Evolutionary conservation across 2,113 vertebrate genomes (phyloP).

Genomic region (Trichomycterus rosablanca): DNA sequence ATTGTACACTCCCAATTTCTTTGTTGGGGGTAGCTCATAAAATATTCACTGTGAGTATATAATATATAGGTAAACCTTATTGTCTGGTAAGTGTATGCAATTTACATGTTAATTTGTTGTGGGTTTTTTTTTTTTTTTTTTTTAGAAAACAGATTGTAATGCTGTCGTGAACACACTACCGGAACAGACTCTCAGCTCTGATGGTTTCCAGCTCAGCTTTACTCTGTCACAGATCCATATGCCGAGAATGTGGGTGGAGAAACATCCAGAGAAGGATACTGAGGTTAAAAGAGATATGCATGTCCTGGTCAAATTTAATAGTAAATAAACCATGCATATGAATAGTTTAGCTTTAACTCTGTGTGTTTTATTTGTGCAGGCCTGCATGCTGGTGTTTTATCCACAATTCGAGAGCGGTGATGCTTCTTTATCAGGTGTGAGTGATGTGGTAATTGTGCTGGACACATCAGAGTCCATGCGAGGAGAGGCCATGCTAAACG

Average conservation of each 20-base stretch:
- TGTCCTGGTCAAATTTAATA: not conserved
- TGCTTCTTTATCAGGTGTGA: slow-evolving; percentile 16
- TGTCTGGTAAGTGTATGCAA: too few relatives aligned
- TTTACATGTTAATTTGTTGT: too few relatives aligned
- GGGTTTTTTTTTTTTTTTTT: slow-evolving; percentile 15
- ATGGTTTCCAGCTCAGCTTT: slow-evolving; percentile 72
- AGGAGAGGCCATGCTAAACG: slow-evolving; percentile 59
- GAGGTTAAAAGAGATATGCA: slow-evolving; percentile 59
- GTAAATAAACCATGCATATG: not conserved
- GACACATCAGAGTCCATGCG: slow-evolving; percentile 80
- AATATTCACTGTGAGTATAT: too few relatives aligned
- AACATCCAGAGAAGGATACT: slow-evolving; percentile 77
- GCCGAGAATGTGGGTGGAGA: slow-evolving; percentile 85
- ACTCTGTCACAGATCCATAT: slow-evolving; percentile 67
- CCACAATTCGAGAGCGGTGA: slow-evolving; percentile 61
- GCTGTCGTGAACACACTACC: slow-evolving; percentile 72
- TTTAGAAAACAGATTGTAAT: slow-evolving; percentile 75
- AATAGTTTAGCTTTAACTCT: not conserved
- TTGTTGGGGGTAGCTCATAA: too few relatives aligned
- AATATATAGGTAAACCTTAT: too few relatives aligned
- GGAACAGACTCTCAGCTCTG: slow-evolving; percentile 60
- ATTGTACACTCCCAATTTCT: too few relatives aligned
- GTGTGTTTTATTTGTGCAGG: slow-evolving; percentile 54
- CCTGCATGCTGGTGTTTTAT: slow-evolving; percentile 85
- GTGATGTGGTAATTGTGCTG: slow-evolving; percentile 71